phyloP scores from a whole-genome alignment of 2,113 vertebrate genomes.

The Microtus oregoni region DNA sequence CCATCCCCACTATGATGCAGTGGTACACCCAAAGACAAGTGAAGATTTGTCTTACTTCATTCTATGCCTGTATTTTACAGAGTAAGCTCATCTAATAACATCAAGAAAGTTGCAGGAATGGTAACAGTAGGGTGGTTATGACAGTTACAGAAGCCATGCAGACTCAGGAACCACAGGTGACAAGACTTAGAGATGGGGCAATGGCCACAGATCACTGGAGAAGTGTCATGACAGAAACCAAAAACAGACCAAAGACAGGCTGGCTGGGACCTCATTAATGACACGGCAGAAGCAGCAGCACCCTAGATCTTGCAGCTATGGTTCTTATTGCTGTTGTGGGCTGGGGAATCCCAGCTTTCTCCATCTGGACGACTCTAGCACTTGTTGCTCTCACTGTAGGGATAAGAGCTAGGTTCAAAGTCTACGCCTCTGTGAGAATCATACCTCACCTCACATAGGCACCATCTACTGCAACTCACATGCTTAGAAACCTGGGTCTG shows the following conservation, averaged over 20 bases:
- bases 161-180: background rate
- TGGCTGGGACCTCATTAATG: background rate
- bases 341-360: background rate
- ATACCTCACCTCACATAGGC: background rate
- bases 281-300: background rate
- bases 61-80: background rate
- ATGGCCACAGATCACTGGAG: background rate
- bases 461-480: background rate
- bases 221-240: background rate
- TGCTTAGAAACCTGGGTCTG: too few species aligned
- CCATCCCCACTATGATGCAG: background rate
- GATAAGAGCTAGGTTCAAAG: background rate
- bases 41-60: too few species aligned
- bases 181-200: background rate
- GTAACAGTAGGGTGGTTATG: too few species aligned
- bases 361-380: too few species aligned
- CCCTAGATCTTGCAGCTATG: background rate
- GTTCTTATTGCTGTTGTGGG: background rate
- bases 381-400: background rate
- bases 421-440: too few species aligned
- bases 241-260: background rate
- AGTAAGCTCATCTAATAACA: too few species aligned
- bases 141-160: background rate
- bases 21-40: background rate
- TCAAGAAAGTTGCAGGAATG: too few species aligned